These are phyloP conservation scores for Ctenodactylus gundi DNA, from an alignment of 2,113 vertebrate genomes.

Conservation along the genomic window DNA sequence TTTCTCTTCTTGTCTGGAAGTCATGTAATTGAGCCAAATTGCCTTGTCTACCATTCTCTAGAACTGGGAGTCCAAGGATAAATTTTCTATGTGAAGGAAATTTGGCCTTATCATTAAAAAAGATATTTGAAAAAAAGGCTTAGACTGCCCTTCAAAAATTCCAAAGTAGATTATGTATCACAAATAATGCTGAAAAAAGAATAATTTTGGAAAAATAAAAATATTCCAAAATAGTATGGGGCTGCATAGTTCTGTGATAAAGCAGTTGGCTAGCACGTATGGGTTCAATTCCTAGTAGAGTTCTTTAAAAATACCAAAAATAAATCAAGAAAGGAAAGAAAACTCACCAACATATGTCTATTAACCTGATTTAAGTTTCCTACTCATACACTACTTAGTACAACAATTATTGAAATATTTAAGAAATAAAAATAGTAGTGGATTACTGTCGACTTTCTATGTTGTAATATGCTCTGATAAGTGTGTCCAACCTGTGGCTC, in stretches of 20 bases:
- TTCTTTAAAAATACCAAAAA: not conserved
- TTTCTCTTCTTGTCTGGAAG: not conserved
- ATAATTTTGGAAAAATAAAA: too few relatives aligned
- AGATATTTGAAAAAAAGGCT: not conserved
- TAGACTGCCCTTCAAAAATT: conserved; percentile 18
- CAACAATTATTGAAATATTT: conserved; percentile 8
- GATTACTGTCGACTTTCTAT: conserved; percentile 15
- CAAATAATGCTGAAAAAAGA: too few relatives aligned
- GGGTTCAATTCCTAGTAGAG: not conserved
- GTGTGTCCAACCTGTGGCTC: too few relatives aligned
- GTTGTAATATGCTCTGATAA: not conserved
- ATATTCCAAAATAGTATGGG: too few relatives aligned
- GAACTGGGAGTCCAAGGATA: not conserved
- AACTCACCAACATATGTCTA: not conserved
- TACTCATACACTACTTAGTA: conserved; percentile 15
- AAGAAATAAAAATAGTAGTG: conserved; percentile 34
- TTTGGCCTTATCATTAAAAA: not conserved
- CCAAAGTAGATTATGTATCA: too few relatives aligned
- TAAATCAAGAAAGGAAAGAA: not conserved
- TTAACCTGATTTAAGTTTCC: conserved; percentile 40
- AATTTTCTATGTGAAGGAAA: not conserved
- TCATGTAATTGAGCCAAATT: not conserved
- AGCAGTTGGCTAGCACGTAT: not conserved
- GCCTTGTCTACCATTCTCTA: not conserved
- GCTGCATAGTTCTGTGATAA: not conserved